phyloP scores from a whole-genome alignment of 1,140 invertebrate species.

The Meloidogyne hapla region DNA sequence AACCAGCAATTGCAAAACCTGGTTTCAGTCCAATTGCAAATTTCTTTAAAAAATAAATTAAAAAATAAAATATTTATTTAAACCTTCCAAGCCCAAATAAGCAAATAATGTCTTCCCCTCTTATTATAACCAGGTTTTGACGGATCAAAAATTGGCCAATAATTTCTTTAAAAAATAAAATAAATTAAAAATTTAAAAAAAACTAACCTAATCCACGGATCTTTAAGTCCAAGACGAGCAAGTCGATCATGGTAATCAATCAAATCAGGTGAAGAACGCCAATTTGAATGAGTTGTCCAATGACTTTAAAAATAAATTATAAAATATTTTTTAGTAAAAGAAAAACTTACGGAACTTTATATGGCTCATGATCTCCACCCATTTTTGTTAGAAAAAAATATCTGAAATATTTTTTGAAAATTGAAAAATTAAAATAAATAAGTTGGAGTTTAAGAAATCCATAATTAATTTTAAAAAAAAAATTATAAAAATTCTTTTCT shows the following conservation, averaged over 20 bases:
- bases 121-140: not conserved
- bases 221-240: conserved; percentile 39
- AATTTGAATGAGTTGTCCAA: conserved; percentile 36
- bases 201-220: conserved; percentile 45
- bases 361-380: conserved; percentile 39
- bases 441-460: too few species aligned
- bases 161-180: not conserved
- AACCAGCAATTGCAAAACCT: not conserved
- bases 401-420: not conserved
- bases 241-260: conserved; percentile 33
- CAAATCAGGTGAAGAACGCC: conserved; percentile 26
- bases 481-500: too few species aligned
- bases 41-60: too few species aligned
- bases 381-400: conserved; percentile 10
- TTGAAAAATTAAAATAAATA: not conserved
- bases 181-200: not conserved
- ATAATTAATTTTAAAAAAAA: too few species aligned
- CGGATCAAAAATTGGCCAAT: not conserved
- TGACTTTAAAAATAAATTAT: conserved; percentile 24
- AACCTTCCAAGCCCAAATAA: not conserved
- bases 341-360: conserved; percentile 36
- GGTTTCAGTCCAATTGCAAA: not conserved
- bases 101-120: not conserved
- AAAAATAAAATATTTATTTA: too few species aligned
- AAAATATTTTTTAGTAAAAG: too few species aligned